Evolutionary conservation across 2,888 invertebrate genomes (phyloP).

Genomic region (Ormyrus labotus): DNA sequence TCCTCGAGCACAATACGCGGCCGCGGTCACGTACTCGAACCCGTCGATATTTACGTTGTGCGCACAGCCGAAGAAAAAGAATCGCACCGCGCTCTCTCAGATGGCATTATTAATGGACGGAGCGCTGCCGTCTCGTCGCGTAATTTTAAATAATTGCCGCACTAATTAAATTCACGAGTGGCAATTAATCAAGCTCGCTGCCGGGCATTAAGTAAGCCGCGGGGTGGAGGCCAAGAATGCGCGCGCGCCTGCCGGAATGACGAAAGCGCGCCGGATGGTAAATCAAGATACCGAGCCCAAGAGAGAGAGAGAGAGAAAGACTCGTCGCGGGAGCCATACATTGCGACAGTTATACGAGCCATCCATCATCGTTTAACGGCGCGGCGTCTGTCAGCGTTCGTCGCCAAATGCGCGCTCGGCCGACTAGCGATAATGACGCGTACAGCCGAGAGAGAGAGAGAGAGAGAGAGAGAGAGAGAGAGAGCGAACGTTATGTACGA

Average conservation of each 20-base stretch:
- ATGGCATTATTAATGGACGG: constrained; percentile 53
- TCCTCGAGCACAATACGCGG: not conserved
- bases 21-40: not conserved
- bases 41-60: constrained; percentile 21
- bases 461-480: too few species aligned
- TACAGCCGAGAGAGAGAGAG: not conserved
- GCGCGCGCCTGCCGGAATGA: constrained; percentile 55
- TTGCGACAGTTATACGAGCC: constrained; percentile 72
- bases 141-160: constrained; percentile 58
- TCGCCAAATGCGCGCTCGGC: constrained; percentile 61
- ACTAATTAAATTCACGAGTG: constrained; percentile 58
- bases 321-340: constrained; percentile 70
- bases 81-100: not conserved
- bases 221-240: constrained; percentile 51
- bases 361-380: constrained; percentile 68
- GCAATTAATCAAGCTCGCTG: constrained; percentile 55
- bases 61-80: constrained; percentile 7
- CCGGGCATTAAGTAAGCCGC: constrained; percentile 29
- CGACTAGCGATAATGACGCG: constrained; percentile 64
- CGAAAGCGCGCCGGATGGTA: constrained; percentile 65
- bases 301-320: constrained; percentile 55
- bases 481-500: not conserved
- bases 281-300: constrained; percentile 66
- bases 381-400: constrained; percentile 69
- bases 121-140: constrained; percentile 40